Conservation (phyloP, 2,113 vertebrate genomes). For the Arvicanthis niloticus region DNA sequence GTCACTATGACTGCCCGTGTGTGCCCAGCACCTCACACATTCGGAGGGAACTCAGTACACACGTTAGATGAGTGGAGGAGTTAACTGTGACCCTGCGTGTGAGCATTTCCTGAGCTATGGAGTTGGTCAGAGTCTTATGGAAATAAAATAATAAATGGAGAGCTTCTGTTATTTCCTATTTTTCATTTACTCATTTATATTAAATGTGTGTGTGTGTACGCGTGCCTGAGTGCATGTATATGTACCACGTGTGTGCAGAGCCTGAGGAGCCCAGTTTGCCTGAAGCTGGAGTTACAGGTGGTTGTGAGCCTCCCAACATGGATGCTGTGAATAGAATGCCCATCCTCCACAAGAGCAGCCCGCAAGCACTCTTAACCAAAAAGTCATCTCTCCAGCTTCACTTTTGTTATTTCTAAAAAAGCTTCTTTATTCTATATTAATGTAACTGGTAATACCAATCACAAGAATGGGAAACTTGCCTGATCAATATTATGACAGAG, state of each 20-base stretch:
- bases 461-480: background rate
- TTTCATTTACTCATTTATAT: background rate
- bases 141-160: constrained; percentile 40
- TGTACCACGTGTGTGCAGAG: background rate
- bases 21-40: background rate
- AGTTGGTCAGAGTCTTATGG: background rate
- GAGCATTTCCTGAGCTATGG: background rate
- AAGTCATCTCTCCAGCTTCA: background rate
- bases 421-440: background rate
- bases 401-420: constrained; percentile 45
- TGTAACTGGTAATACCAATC: background rate
- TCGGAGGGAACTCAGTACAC: background rate
- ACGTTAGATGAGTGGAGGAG: background rate
- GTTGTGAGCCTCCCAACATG: too few species aligned
- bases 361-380: background rate
- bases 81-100: background rate
- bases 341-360: background rate
- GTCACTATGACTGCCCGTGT: background rate
- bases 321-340: background rate
- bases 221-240: background rate
- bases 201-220: background rate
- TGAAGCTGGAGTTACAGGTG: background rate
- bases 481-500: background rate
- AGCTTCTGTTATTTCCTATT: background rate
- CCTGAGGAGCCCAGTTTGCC: background rate